Conservation (phyloP, 2,888 invertebrate species). For the Electrophaes corylata region DNA sequence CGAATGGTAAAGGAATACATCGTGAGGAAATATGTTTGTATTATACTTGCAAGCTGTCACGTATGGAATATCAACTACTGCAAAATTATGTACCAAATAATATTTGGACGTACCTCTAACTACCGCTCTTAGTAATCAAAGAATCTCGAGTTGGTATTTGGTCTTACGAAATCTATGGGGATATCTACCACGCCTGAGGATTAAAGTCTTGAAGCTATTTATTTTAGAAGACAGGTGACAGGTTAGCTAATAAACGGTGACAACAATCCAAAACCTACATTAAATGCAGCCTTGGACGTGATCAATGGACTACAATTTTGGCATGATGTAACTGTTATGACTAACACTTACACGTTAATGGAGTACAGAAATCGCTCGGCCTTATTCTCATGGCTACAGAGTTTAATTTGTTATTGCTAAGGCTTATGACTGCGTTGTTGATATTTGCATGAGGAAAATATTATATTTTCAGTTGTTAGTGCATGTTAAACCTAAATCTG, state of each 20-base stretch:
- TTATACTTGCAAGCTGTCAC: no score
- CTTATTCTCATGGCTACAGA: slow-evolving; percentile 5
- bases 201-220: no score
- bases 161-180: no score
- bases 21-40: no score
- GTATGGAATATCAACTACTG: no score
- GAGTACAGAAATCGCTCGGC: slow-evolving; percentile 6
- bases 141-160: no score
- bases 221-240: no score
- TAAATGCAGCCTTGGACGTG: slow-evolving; percentile 38
- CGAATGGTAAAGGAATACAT: no score
- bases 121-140: no score
- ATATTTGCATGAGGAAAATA: slow-evolving; percentile 10
- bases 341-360: slow-evolving; percentile 26
- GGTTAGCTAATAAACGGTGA: slow-evolving; percentile 3
- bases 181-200: no score
- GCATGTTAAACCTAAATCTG: not conserved
- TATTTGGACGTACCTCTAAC: no score
- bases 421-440: slow-evolving; percentile 12
- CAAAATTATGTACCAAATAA: no score
- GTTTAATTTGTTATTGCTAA: slow-evolving; percentile 9
- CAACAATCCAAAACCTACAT: slow-evolving; percentile 34
- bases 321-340: slow-evolving; percentile 41
- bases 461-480: not conserved
- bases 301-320: slow-evolving; percentile 39